Evolutionary conservation across 2,888 invertebrate species (phyloP).

Genomic region (Tenthredo livida): DNA sequence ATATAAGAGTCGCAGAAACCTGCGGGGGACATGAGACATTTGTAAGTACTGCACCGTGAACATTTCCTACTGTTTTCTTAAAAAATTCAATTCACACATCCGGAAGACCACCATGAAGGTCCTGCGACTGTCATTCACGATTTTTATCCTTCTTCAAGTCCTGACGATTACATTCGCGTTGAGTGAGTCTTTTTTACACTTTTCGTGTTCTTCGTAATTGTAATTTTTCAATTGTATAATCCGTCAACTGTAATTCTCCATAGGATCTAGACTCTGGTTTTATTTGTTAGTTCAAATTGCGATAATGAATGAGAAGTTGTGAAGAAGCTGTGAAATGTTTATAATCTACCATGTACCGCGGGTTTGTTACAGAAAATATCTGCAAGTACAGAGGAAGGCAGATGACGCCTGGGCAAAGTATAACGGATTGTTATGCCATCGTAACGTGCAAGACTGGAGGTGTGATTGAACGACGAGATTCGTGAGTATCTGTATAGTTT

Average conservation of each 20-base stretch:
- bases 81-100: constrained; percentile 12
- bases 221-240: no score
- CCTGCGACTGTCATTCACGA: constrained; percentile 4
- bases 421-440: constrained; percentile 52
- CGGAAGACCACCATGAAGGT: constrained; percentile 13
- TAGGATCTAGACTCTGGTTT: background rate
- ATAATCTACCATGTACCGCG: background rate
- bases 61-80: background rate
- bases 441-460: constrained; percentile 53
- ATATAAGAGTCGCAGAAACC: constrained; percentile 34
- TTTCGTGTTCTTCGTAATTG: no score
- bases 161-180: constrained; percentile 2
- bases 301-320: background rate
- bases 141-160: constrained; percentile 30
- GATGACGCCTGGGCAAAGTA: constrained; percentile 55
- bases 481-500: constrained; percentile 54
- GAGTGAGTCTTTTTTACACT: background rate
- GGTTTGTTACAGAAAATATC: constrained; percentile 53
- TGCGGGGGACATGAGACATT: constrained; percentile 37
- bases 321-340: background rate
- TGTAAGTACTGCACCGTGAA: constrained; percentile 16
- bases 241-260: background rate
- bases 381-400: constrained; percentile 56
- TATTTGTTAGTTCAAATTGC: background rate
- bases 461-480: constrained; percentile 36